Evolutionary conservation across 1,140 invertebrate genomes (phyloP), one percentile per base, ranked within the genome.

Genomic region (Zelostemma sp.): DNA sequence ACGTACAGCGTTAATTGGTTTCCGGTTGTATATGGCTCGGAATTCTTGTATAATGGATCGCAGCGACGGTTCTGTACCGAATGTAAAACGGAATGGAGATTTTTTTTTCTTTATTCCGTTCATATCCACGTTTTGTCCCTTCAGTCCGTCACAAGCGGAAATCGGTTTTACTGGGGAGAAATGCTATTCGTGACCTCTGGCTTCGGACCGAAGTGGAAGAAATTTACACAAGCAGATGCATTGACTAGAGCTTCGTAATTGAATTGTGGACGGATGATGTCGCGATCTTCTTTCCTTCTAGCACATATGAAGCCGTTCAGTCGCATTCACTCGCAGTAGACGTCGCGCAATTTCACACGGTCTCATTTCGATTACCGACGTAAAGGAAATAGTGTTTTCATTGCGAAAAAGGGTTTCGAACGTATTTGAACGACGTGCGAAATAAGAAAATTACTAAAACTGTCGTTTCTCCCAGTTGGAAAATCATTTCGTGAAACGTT

Each of bases 361-460:
- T 73, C 67, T 73, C 62, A 62, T 56, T 63, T 55, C 61, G 59
- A 63, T 62, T 66, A 63, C 56, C 53, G 56, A 65, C 62, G 60
- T 62, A 46, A 58, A 57, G 47, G 50, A 70, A 40, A 66, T 66
- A 55, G 63, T 51, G 60, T 66, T 66, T 55, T 55, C 63, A 55
- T 60, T 47, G 16, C 18, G n/a, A 45, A 71, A 63, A 46, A 61
- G 47, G 33, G 63, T 68, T 67, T 54, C 43, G 49, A 21, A 58
- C 47, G 28, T n/a, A 50, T 58, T 58, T 14, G 12, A 40, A n/a
- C 12, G 6, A 14, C 15, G 38, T 14, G 38, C 8, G 12, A 43
- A 43, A n/a, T 6, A 43, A 17, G n/a, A n/a, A 40, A 40, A 40
- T 40, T 12, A 40, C n/a, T 40, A 40, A 40, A 40, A 9, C 11